Base-by-base conservation (phyloP, 2,888 invertebrate genomes). In the Zeuzera pyrina region DNA sequence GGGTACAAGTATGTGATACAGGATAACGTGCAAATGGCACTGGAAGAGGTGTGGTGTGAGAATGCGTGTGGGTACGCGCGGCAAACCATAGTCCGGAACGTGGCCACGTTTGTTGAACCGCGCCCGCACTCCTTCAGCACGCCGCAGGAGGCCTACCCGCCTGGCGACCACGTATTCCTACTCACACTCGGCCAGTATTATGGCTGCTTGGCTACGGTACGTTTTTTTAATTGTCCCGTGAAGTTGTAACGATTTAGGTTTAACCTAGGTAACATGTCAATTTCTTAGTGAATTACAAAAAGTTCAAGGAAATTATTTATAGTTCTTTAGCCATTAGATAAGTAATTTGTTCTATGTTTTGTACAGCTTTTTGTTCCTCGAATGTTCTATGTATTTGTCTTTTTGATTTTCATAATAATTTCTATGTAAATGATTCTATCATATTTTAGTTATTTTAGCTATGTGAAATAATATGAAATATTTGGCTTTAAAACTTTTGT, bases 181-280 rank as follows among this genome's bases (percentile, higher is more conserved):
- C 87, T 94, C 67, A 84, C 96, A 0, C 89, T 88, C 4, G 88
- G 89, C 43, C 92, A 91, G 3, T 90, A 92, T 67, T 95, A 95
- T 60, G 97, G 95, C 1, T 87, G 89, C 28, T 81, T 88, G 61
- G 96, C 92, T 29, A 87, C 88, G 53, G 94, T 95, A 0, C 57
- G 81, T 59, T 5, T 30, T 10, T 19, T 6, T 19, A 6, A 19
- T 19, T 19, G 5, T 19, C 19, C 19, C 19, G 8, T 6, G 8
- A 19, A 8, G 5, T 8, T 19, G 19, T 8, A 19, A 19, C 5
- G 5, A 19, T n/a, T n/a, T n/a, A n/a, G n/a, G n/a, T n/a, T n/a
- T n/a, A n/a, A n/a, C n/a, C n/a, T n/a, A n/a, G n/a, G n/a, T n/a
- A n/a, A n/a, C n/a, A n/a, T n/a, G n/a, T n/a, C n/a, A n/a, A n/a